phyloP scores from a whole-genome alignment of 2,888 invertebrate species.

The Cantharis flavilabris region DNA sequence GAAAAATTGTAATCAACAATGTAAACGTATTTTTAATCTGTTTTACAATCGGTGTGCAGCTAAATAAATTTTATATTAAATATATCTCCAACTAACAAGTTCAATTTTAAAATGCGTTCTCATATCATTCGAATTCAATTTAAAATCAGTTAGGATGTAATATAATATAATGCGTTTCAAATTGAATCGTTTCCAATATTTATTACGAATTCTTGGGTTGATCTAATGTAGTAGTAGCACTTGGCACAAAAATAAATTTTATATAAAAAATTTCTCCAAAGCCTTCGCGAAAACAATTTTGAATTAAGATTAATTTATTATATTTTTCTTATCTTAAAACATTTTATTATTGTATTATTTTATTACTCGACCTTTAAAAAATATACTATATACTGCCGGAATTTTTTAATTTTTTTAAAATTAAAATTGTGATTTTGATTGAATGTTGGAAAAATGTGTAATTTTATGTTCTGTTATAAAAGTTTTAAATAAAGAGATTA shows the following conservation, averaged over 20 bases:
- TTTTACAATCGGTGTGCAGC: neutral
- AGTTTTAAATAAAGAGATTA: neutral
- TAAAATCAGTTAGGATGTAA: conserved; percentile 4
- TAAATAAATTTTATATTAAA: neutral
- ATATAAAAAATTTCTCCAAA: neutral
- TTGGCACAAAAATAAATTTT: neutral
- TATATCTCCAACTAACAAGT: conserved; percentile 1
- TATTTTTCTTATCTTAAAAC: neutral
- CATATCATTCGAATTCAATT: conserved; percentile 4
- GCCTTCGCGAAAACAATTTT: neutral
- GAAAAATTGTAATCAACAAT: neutral
- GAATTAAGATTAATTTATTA: neutral
- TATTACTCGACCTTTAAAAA: neutral
- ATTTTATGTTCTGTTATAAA: neutral
- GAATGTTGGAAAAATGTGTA: neutral
- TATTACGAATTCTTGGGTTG: conserved; percentile 2
- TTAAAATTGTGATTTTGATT: neutral
- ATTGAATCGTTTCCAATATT: conserved; percentile 3
- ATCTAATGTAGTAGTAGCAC: neutral
- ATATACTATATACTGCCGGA: neutral
- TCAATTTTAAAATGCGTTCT: neutral
- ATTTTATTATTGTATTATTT: neutral
- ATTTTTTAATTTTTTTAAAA: neutral
- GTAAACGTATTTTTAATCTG: neutral
- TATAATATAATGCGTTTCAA: conserved; percentile 3